Base-by-base conservation (phyloP, 2,113 vertebrate genomes). In the Scolopax mira region DNA sequence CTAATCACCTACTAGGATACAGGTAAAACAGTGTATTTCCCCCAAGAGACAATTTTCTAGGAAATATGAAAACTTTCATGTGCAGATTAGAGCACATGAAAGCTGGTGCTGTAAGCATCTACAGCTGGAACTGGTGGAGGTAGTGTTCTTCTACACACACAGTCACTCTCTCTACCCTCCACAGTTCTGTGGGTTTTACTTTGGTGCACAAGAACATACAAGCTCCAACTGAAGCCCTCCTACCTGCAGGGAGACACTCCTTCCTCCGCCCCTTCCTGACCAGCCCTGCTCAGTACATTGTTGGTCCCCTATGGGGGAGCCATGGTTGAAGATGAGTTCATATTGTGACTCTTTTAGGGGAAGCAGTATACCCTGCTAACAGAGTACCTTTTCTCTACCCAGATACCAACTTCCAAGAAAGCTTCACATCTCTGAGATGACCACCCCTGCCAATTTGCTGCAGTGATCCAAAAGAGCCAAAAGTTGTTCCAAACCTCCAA, bases 261-360 rank as follows among this genome's bases (percentile, higher is more conserved):
- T 24, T 48, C 41, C 52, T 18, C 81, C 31, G 28, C 14, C 81
- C 35, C n/a, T 54, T 78, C 44, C 44, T 10, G 24, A 31, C 10
- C 35, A 64, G 28, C n/a, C 30, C 70, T 25, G n/a, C 15, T 28
- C 39, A 46, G 10, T 6, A 25, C 10, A 13, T 2, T 73, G 24
- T 2, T 35, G 51, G 28, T 49, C 28, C 15, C 6, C 7, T 4
- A 2, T 2, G 30, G n/a, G n/a, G n/a, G n/a, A n/a, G n/a, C n/a
- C n/a, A n/a, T n/a, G n/a, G n/a, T 13, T 42, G 28, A 65, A 35
- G 11, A 44, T 0, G 2, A 77, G 30, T 13, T 51, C 66, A 55
- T 3, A 8, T 0, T 3, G 2, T 49, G 37, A 30, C 39, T 72
- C 35, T 48, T 44, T 60, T 7, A 60, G 49, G 4, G 6, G 5